Evolutionary conservation across 1,140 invertebrate species (phyloP), one percentile per base, ranked within the genome.

Genomic region (Philotrypesis tridentata): DNA sequence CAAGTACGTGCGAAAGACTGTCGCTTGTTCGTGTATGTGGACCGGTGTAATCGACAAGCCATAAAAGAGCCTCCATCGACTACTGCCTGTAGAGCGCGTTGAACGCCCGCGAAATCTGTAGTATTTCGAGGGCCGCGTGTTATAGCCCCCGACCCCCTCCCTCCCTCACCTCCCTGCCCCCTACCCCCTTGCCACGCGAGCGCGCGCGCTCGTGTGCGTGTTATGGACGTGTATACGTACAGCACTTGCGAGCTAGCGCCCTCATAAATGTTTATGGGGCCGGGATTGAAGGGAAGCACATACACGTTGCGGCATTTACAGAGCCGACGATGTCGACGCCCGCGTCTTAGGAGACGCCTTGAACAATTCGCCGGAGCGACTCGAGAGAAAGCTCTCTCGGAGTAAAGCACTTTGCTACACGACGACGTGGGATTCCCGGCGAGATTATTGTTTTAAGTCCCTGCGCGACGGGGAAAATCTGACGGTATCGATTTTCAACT

Each of bases 251-350:
- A 43, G 23, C n/a, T 37, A 37, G 33, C 1, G 55, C 17, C 2
- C 80, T 81, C 80, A 67, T 81, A 81, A 81, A 81, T 81, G 80
- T 81, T 76, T 81, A 81, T 70, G 65, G 63, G 12, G 17, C 40
- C 17, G 25, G 72, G 79, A 67, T 72, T 55, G 79, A 55, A 80
- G 78, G 17, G 25, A 61, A 48, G 71, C n/a, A n/a, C n/a, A 55
- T 6, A 55, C 25, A 23, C 29, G 37, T 48, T 21, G 76, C 21
- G 33, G 61, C n/a, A 31, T 60, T 63, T 37, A 25, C 27, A 14
- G 27, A 77, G 23, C 33, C 60, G 48, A 55, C 48, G 48, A 55
- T 17, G 48, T 6, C 48, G 12, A 17, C 40, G 40, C 37, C 40
- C 8, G 2, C 14, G n/a, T 68, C n/a, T 37, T 14, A 27, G n/a